Conservation (phyloP, 2,113 vertebrate genomes). For the Herpailurus yagouaroundi region DNA sequence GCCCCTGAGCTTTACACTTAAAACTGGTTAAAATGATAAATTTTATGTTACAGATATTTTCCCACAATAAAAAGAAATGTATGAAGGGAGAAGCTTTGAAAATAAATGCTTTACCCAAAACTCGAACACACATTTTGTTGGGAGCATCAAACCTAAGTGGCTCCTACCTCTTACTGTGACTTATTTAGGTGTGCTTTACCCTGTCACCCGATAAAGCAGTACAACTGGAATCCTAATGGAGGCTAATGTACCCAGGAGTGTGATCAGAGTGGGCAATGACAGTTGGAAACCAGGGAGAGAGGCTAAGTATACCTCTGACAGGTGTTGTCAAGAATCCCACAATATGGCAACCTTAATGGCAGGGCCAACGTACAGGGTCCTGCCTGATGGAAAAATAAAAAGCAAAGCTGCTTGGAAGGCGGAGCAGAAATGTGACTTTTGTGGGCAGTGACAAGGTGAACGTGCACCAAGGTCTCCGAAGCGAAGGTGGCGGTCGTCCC, state of each 20-base stretch:
- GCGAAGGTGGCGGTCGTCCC: accelerated
- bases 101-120: background rate
- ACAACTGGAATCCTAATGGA: background rate
- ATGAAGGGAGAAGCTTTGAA: background rate
- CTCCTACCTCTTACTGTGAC: background rate
- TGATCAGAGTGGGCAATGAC: background rate
- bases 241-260: background rate
- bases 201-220: background rate
- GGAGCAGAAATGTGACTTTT: background rate
- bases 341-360: background rate
- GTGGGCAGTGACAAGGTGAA: background rate
- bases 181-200: background rate
- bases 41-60: background rate
- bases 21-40: background rate
- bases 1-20: background rate
- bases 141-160: background rate
- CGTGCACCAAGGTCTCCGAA: accelerated
- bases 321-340: background rate
- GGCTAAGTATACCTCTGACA: accelerated
- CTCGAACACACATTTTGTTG: background rate
- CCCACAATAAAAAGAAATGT: background rate
- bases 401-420: background rate
- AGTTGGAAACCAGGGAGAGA: background rate
- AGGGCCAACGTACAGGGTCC: background rate
- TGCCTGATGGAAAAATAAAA: background rate